phyloP scores from a whole-genome alignment of 2,113 vertebrate species.

The Syrrhaptes paradoxus region DNA sequence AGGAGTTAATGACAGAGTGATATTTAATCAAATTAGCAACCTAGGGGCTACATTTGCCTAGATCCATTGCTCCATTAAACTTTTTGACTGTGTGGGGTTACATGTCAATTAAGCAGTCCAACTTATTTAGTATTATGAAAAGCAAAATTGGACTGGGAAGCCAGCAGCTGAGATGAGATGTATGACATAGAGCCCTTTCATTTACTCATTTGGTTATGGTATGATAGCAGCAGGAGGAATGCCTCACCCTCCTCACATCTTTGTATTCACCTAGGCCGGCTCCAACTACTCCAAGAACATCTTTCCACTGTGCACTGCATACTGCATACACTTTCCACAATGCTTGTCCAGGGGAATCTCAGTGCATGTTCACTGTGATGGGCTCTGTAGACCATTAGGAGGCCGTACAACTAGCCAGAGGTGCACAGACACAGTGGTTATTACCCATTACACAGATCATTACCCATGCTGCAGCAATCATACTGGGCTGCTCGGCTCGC shows the following conservation, averaged over 20 bases:
- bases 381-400: neutral
- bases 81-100: neutral
- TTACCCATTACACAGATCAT: neutral
- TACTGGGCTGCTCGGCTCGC: fast-evolving
- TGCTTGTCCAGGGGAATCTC: neutral
- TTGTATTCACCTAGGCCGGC: neutral
- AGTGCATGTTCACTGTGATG: neutral
- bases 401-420: neutral
- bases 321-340: neutral
- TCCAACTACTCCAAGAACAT: neutral
- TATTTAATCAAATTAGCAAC: slow-evolving; percentile 28
- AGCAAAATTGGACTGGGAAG: neutral
- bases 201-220: neutral
- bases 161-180: neutral
- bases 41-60: neutral
- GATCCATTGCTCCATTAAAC: neutral
- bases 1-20: neutral
- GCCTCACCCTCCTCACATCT: neutral
- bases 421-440: neutral
- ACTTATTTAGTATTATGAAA: neutral
- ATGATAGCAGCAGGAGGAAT: neutral
- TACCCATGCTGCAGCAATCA: neutral
- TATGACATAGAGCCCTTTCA: neutral
- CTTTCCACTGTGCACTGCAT: neutral
- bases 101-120: neutral